phyloP scores from a whole-genome alignment of 1,140 invertebrate species.

The Rhysida immarginata region DNA sequence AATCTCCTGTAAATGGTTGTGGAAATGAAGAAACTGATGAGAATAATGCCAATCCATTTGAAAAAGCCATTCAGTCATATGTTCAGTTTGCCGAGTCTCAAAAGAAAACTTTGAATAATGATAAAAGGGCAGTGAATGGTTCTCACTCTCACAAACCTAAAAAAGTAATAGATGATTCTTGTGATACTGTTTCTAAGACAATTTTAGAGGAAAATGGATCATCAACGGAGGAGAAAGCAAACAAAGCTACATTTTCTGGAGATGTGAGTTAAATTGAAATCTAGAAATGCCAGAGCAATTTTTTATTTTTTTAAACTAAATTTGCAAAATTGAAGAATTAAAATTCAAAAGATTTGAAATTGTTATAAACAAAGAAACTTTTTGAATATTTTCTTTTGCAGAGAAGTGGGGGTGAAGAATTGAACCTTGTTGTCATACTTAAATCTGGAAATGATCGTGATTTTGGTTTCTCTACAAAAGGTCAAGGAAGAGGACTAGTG shows the following conservation, averaged over 20 bases:
- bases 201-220: too few relatives aligned
- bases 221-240: too few relatives aligned
- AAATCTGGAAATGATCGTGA: conserved; percentile 22
- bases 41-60: conserved; percentile 62
- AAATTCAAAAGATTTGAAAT: too few relatives aligned
- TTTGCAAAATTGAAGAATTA: neutral
- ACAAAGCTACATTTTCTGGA: too few relatives aligned
- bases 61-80: conserved; percentile 67
- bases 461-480: conserved; percentile 28
- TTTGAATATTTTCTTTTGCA: neutral
- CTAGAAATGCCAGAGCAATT: neutral
- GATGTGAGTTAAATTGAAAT: too few relatives aligned
- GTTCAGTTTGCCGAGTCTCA: conserved; percentile 43
- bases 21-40: neutral
- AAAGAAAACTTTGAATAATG: neutral
- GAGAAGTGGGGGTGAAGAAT: neutral
- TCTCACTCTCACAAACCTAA: too few relatives aligned
- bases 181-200: too few relatives aligned
- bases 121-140: neutral
- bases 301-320: conserved; percentile 1
- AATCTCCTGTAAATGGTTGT: neutral
- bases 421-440: neutral
- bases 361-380: neutral
- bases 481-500: conserved; percentile 15
- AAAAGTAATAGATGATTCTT: too few relatives aligned